Evolutionary conservation across 2,113 vertebrate species (phyloP).

Genomic region (Sinocyclocheilus maitianheensis): DNA sequence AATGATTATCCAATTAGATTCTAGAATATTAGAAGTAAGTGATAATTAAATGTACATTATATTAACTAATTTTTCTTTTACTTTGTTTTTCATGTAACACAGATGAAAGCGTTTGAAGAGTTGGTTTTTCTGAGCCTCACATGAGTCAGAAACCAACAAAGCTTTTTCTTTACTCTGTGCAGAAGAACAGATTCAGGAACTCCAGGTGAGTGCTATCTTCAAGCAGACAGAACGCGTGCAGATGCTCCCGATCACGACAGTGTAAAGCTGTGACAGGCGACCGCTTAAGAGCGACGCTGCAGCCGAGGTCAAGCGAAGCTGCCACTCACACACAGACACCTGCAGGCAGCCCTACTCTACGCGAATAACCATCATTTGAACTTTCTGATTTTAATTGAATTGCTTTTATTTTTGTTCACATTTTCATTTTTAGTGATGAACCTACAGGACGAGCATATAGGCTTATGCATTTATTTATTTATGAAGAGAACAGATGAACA

Average conservation of each 20-base stretch:
- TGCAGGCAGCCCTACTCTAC: slow-evolving; percentile 80
- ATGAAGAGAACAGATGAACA: too few species aligned
- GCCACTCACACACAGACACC: slow-evolving; percentile 70
- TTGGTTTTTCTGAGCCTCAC: neutral
- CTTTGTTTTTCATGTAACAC: too few species aligned
- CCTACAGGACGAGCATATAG: too few species aligned
- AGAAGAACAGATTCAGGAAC: neutral
- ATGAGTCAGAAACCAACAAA: neutral
- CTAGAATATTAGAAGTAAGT: neutral
- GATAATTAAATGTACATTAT: neutral
- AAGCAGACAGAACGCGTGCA: slow-evolving; percentile 52
- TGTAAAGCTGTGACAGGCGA: slow-evolving; percentile 50
- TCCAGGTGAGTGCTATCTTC: neutral
- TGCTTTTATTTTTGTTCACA: too few species aligned
- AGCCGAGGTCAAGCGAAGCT: slow-evolving; percentile 68
- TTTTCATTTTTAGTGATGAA: too few species aligned
- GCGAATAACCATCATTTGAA: too few species aligned
- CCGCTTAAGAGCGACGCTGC: slow-evolving; percentile 68
- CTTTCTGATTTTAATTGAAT: too few species aligned
- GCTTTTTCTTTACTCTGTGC: neutral
- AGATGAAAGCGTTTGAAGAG: too few species aligned
- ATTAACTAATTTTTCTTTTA: neutral
- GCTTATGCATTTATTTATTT: too few species aligned
- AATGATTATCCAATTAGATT: neutral
- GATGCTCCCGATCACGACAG: slow-evolving; percentile 4